Base-by-base conservation (phyloP, 2,113 vertebrate species). In the Dendrocopos noguchii region DNA sequence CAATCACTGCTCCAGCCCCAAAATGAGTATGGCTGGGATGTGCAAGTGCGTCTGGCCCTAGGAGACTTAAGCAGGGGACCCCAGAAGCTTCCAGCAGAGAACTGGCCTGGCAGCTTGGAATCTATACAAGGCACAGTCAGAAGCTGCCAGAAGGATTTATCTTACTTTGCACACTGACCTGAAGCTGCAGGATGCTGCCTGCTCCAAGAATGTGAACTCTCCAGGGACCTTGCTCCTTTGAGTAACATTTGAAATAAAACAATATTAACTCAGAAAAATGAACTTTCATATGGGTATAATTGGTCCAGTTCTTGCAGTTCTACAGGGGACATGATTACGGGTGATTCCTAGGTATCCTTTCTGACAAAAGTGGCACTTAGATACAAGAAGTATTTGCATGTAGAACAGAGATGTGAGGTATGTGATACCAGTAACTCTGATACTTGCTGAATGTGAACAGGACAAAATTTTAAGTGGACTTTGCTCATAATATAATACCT, bases 21-120 rank as follows among this genome's bases (percentile, higher is more conserved):
- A 67, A 59, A 60, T 27, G 12, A 61, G 33, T 59, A 44, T 74
- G 33, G 52, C 12, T 78, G 71, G 15, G 10, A 56, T 75, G 29
- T 44, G 21, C 25, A 50, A 55, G 44, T 1, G 2, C 63, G 34
- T 28, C 21, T 86, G 36, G 9, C 47, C 9, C 15, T 52, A 15
- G 11, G 18, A 72, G 8, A 71, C 33, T 78, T 3, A 1, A 7
- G 19, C 1, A 3, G 9, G 10, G 0, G 3, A 84, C 57, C 24
- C 15, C 63, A 89, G 81, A 93, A 56, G 10, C 53, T 93, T 95
- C 66, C 44, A 89, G 81, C 28, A 78, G 60, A 36, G n/a, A 31
- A 15, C 65, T 55, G 47, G 34, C 53, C 61, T 78, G 57, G 70
- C 70, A 89, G 53, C 66, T 19, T n/a, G 53, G 66, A 75, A 39